Evolutionary conservation across 2,113 vertebrate species (phyloP).

Genomic region (Okapia johnstoni): DNA sequence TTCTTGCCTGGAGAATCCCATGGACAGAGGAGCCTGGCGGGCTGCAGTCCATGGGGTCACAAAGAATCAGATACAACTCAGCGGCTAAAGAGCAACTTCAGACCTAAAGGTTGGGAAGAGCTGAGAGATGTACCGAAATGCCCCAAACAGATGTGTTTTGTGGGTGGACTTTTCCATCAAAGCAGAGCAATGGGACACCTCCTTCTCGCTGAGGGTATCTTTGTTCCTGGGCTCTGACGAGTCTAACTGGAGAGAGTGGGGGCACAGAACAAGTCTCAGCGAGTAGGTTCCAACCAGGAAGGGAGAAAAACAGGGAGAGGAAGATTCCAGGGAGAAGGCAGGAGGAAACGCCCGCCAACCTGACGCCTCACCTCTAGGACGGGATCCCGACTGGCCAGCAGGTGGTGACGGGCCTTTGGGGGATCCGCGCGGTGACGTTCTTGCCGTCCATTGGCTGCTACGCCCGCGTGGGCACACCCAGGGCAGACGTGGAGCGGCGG

Average conservation of each 20-base stretch:
- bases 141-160: accelerated
- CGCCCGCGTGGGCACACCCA: accelerated
- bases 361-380: background rate
- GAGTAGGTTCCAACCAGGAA: accelerated
- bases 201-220: background rate
- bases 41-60: background rate
- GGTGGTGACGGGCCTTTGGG: accelerated
- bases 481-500: accelerated
- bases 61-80: background rate
- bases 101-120: background rate
- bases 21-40: background rate
- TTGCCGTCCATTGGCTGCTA: background rate
- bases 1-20: background rate
- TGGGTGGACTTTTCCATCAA: background rate
- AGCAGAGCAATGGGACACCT: background rate
- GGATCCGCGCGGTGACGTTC: background rate
- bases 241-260: background rate
- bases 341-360: background rate
- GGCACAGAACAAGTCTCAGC: accelerated
- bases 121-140: accelerated
- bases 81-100: background rate
- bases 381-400: accelerated
- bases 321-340: accelerated
- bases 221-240: background rate
- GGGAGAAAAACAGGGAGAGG: background rate